Base-by-base conservation (phyloP, 1,140 invertebrate species). In the Panulirus ornatus region DNA sequence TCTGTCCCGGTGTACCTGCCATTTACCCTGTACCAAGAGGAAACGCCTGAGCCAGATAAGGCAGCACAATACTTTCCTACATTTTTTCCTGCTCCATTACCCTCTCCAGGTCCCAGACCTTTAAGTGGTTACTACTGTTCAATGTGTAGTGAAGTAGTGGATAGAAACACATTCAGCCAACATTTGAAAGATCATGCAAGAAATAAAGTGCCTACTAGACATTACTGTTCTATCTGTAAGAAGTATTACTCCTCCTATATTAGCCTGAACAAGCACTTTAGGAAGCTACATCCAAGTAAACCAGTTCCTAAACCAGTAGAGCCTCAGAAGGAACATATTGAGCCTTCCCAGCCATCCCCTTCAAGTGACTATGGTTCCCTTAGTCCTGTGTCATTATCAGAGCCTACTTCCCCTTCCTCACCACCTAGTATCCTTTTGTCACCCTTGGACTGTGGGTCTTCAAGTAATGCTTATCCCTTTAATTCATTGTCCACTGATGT, bases 131-230 rank as follows among this genome's bases (percentile, higher is more conserved):
- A 70, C 54, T 73, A 88, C 36, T 91, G 88, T 73, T 79, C 51
- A 22, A 58, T 66, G n/a, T 92, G 91, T 75, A 91, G 88, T 71
- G 78, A 90, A 34, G 30, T 73, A 22, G 58, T 92, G n/a, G 75
- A 84, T 58, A 92, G 96, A 93, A 91, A 82, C 91, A 70, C 40
- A 34, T 87, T 87, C 36, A n/a, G 1, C 36, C 36, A 42, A 27
- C 85, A 87, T 44, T n/a, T 79, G 44, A 76, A 76, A 44, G 85
- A 87, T 27, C 85, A 87, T 66, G 30, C 84, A 11, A 78, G 44
- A 36, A 66, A 78, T 42, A 87, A 63, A 78, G 75, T 66, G 58
- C 58, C 40, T 3, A 47, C 54, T 16, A 22, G 66, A 42, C 73
- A 79, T 47, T 86, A 81, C 16, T 91, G 90, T 81, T 44, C 58